These are phyloP conservation scores for Sebastes variabilis DNA, from an alignment of 2,797 vertebrate genomes.

Conservation along the genomic window DNA sequence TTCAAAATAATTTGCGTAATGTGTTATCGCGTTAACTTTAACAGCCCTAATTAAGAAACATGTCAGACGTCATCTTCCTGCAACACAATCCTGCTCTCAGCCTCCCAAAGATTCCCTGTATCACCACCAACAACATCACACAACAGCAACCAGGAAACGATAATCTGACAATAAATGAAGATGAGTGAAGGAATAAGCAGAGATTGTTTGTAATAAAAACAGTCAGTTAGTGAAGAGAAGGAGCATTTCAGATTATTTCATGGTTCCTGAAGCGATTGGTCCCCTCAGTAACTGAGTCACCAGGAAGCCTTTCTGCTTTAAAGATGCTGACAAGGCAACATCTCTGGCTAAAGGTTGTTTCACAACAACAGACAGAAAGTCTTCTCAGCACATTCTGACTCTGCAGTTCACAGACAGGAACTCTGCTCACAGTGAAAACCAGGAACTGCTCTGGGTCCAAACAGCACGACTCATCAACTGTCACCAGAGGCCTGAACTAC, in stretches of 20 bases:
- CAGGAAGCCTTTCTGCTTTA: conserved; percentile 42
- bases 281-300: conserved; percentile 13
- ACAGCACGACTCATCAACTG: background rate
- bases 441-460: conserved; percentile 2
- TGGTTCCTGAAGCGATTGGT: background rate
- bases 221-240: background rate
- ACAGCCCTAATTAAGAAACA: background rate
- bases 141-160: background rate
- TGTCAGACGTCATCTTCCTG: background rate
- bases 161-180: background rate
- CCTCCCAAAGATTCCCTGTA: background rate
- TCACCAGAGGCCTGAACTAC: background rate
- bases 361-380: conserved; percentile 54
- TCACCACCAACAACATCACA: background rate
- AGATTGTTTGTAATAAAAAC: background rate
- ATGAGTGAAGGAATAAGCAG: too few relatives aligned
- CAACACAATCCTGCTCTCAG: background rate
- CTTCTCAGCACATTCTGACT: conserved; percentile 57
- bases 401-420: conserved; percentile 43
- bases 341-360: conserved; percentile 62
- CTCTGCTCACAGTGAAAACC: conserved; percentile 23
- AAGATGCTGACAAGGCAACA: conserved; percentile 60
- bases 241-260: background rate
- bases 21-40: too few relatives aligned
- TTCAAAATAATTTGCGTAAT: fast-evolving